Evolutionary conservation across 2,797 vertebrate species (phyloP).

Genomic region (Macropus fuliginosus): DNA sequence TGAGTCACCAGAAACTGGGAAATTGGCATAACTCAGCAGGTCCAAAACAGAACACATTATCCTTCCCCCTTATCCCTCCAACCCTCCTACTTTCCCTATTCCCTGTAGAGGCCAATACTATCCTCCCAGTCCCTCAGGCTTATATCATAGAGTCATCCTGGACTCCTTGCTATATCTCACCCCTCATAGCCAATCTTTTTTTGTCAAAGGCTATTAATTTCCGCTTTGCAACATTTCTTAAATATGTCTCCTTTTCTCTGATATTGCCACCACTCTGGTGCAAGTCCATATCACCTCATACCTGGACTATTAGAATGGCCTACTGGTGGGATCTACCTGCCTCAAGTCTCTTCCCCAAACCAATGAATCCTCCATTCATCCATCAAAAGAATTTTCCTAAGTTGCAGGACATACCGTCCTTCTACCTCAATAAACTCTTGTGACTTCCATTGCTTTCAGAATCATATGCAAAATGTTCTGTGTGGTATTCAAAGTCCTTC

Average conservation of each 20-base stretch:
- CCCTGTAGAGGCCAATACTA: background rate
- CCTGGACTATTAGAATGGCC: background rate
- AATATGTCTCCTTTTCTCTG: background rate
- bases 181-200: background rate
- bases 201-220: background rate
- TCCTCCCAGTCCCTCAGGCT: background rate
- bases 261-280: background rate
- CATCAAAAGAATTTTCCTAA: background rate
- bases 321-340: background rate
- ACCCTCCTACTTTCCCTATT: background rate
- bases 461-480: background rate
- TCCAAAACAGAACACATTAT: background rate
- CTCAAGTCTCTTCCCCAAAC: background rate
- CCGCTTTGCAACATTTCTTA: background rate
- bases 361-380: background rate
- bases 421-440: background rate
- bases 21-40: background rate
- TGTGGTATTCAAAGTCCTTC: background rate
- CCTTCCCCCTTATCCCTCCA: background rate
- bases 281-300: background rate
- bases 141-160: background rate
- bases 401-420: background rate
- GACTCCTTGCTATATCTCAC: background rate
- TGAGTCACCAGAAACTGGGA: background rate
- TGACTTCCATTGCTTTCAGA: background rate